These are phyloP conservation scores for Halocaridina rubra DNA, from an alignment of 2,888 invertebrate species.

Conservation along the genomic window DNA sequence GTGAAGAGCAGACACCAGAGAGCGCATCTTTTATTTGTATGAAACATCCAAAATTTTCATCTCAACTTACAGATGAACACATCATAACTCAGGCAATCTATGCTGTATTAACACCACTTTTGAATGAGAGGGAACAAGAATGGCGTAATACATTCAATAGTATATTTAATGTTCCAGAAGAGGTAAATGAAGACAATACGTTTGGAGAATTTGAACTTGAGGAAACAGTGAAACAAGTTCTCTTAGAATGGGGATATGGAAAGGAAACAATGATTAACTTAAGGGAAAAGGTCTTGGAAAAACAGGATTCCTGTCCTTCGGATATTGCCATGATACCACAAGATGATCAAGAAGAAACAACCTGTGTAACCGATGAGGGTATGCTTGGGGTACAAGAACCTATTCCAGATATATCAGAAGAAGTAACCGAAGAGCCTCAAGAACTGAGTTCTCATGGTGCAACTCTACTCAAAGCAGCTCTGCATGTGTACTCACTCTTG, in stretches of 20 bases:
- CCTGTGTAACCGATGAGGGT: neutral
- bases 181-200: neutral
- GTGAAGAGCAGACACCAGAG: too few species aligned
- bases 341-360: neutral
- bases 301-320: neutral
- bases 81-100: slow-evolving; percentile 32
- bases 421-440: too few species aligned
- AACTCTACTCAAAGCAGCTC: slow-evolving; percentile 14
- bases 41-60: neutral
- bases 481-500: slow-evolving; percentile 31
- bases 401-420: neutral
- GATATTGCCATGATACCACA: neutral
- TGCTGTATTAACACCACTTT: slow-evolving; percentile 25
- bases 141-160: slow-evolving; percentile 13
- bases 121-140: neutral
- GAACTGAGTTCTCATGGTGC: slow-evolving; percentile 15
- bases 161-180: neutral
- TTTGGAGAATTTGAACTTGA: neutral
- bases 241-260: slow-evolving; percentile 34
- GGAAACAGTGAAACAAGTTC: slow-evolving; percentile 10
- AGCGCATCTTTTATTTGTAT: too few species aligned
- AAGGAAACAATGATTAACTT: neutral
- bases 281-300: neutral
- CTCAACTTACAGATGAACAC: neutral
- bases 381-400: neutral